A percentile compares a stretch with the other conserved stretches of the same genome.
phyloP scores from a whole-genome alignment of 1,140 invertebrate species.

The Stegodyphus dumicola region DNA sequence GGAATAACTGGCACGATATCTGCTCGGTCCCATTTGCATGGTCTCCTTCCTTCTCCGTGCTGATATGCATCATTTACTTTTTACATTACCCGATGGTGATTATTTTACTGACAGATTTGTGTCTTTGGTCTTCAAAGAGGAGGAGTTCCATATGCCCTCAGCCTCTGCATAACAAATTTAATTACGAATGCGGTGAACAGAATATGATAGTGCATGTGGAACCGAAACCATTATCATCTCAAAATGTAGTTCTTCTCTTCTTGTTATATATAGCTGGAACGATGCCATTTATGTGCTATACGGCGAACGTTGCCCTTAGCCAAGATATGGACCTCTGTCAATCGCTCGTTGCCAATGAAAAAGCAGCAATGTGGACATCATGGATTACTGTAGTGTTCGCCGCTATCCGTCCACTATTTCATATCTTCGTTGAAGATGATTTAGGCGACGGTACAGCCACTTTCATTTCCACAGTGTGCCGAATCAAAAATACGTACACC shows the following conservation, averaged over 20 bases:
- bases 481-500: background rate
- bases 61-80: slow-evolving; percentile 44
- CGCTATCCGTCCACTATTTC: slow-evolving; percentile 28
- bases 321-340: slow-evolving; percentile 12
- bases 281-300: slow-evolving; percentile 37
- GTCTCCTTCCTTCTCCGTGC: slow-evolving; percentile 22
- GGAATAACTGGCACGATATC: slow-evolving; percentile 27
- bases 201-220: background rate
- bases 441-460: slow-evolving; percentile 17
- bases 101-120: slow-evolving; percentile 12
- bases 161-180: background rate
- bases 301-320: background rate
- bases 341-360: slow-evolving; percentile 11
- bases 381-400: slow-evolving; percentile 45
- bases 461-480: slow-evolving; percentile 19
- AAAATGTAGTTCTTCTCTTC: slow-evolving; percentile 11
- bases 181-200: background rate
- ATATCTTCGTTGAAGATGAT: slow-evolving; percentile 37
- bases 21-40: slow-evolving; percentile 11
- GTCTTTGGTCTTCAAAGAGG: slow-evolving; percentile 2
- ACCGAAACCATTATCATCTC: background rate
- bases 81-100: slow-evolving; percentile 42
- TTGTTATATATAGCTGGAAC: slow-evolving; percentile 20
- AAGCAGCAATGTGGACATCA: slow-evolving; percentile 27
- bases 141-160: slow-evolving; percentile 14